Evolutionary conservation across 92 coral and sea anemone genomes (phyloP).

Genomic region (Actinernus sp.): DNA sequence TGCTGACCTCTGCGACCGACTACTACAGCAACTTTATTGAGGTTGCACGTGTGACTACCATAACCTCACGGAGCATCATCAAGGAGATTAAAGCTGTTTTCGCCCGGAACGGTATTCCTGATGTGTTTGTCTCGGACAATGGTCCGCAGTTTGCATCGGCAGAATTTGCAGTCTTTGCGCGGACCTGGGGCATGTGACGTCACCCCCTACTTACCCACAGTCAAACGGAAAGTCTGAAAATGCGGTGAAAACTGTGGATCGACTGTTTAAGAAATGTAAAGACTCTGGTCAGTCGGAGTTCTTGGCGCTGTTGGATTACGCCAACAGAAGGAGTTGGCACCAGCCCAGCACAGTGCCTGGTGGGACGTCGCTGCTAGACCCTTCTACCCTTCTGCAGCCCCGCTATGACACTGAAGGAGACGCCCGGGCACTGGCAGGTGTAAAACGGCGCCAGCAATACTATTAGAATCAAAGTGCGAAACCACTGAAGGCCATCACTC

Average conservation of each 20-base stretch:
- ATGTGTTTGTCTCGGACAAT: too few species aligned
- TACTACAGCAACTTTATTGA: too few species aligned
- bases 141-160: too few species aligned
- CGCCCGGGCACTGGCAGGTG: conserved; percentile 39
- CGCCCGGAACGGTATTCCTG: too few species aligned
- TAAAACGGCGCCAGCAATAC: conserved; percentile 30
- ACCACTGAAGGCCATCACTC: conserved; percentile 23
- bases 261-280: too few species aligned
- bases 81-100: too few species aligned
- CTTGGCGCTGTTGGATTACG: conserved; percentile 38
- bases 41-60: conserved; percentile 33
- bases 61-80: conserved; percentile 23
- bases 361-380: conserved; percentile 47
- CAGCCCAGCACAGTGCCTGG: conserved; percentile 54
- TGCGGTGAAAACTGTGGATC: too few species aligned
- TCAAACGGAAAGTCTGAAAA: conserved; percentile 56
- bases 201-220: conserved; percentile 47
- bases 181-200: conserved; percentile 52
- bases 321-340: too few species aligned
- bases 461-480: conserved; percentile 31
- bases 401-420: conserved; percentile 38
- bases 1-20: too few species aligned
- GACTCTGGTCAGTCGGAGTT: too few species aligned
- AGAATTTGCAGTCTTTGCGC: too few species aligned
- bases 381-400: conserved; percentile 48